Evolutionary conservation across 2,888 invertebrate genomes (phyloP).

Genomic region (Sialis fuliginosa): DNA sequence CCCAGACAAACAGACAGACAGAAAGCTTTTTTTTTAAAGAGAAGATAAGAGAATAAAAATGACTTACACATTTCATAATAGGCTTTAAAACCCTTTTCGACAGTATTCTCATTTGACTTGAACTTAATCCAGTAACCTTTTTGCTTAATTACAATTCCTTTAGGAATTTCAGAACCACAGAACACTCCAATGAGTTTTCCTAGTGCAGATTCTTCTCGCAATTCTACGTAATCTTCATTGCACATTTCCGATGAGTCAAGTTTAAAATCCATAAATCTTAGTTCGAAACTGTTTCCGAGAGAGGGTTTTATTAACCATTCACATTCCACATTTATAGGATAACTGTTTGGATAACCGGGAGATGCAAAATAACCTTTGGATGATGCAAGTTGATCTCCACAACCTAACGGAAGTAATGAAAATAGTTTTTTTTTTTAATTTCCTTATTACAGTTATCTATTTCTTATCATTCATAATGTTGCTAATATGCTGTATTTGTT

Average conservation of each 20-base stretch:
- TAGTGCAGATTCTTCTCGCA: slow-evolving; percentile 43
- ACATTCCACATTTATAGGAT: slow-evolving; percentile 53
- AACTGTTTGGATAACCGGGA: slow-evolving; percentile 53
- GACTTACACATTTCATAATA: slow-evolving; percentile 46
- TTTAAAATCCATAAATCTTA: slow-evolving; percentile 50
- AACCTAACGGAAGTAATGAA: slow-evolving; percentile 44
- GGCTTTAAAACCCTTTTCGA: slow-evolving; percentile 55
- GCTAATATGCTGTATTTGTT: too few relatives aligned
- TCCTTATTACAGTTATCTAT: slow-evolving; percentile 32
- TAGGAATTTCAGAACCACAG: slow-evolving; percentile 49
- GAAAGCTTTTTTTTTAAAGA: slow-evolving; percentile 46
- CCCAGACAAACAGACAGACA: too few relatives aligned
- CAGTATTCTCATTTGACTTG: slow-evolving; percentile 39
- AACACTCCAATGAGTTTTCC: slow-evolving; percentile 53
- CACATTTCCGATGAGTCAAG: slow-evolving; percentile 63
- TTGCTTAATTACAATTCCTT: slow-evolving; percentile 25
- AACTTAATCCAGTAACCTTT: slow-evolving; percentile 59
- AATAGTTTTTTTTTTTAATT: slow-evolving; percentile 20
- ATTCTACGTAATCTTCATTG: slow-evolving; percentile 70
- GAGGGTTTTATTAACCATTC: slow-evolving; percentile 51
- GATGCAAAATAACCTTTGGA: slow-evolving; percentile 44
- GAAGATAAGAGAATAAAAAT: slow-evolving; percentile 34
- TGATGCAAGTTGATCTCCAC: slow-evolving; percentile 47
- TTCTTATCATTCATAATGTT: slow-evolving; percentile 15
- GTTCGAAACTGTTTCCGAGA: slow-evolving; percentile 47